Percentiles rank a stretch among this genome's conserved stretches.
These are phyloP conservation scores for Myiozetetes cayanensis DNA, from an alignment of 2,113 vertebrate species.

Conservation along the genomic window DNA sequence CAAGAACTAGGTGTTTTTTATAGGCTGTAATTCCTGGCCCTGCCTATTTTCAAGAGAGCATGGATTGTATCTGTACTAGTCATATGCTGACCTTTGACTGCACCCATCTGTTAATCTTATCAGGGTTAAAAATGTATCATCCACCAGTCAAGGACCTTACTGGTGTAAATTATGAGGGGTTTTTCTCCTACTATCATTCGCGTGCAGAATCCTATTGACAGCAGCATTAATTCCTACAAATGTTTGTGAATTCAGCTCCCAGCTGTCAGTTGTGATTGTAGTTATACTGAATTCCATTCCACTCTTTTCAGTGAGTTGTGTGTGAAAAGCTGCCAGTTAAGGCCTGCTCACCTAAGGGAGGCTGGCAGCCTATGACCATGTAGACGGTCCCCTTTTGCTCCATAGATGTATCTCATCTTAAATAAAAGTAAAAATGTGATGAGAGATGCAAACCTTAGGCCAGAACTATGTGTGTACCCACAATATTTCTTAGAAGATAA, in stretches of 20 bases:
- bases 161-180: neutral
- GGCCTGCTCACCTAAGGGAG: neutral
- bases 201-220: neutral
- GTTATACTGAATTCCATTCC: neutral
- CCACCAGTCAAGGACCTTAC: neutral
- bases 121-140: neutral
- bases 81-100: neutral
- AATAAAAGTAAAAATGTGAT: neutral
- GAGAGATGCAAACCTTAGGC: neutral
- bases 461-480: neutral
- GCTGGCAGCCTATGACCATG: neutral
- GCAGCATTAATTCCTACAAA: neutral
- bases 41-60: neutral
- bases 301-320: neutral
- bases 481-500: neutral
- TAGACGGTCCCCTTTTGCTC: neutral
- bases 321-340: neutral
- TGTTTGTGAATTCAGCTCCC: neutral
- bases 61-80: neutral
- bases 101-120: neutral
- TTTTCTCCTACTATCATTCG: neutral
- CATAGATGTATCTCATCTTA: neutral
- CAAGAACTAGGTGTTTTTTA: rapidly evolving
- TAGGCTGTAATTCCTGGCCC: neutral
- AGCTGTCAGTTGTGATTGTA: neutral